Conservation (phyloP, 2,888 invertebrate species). For the Pseudanteris insignis region DNA sequence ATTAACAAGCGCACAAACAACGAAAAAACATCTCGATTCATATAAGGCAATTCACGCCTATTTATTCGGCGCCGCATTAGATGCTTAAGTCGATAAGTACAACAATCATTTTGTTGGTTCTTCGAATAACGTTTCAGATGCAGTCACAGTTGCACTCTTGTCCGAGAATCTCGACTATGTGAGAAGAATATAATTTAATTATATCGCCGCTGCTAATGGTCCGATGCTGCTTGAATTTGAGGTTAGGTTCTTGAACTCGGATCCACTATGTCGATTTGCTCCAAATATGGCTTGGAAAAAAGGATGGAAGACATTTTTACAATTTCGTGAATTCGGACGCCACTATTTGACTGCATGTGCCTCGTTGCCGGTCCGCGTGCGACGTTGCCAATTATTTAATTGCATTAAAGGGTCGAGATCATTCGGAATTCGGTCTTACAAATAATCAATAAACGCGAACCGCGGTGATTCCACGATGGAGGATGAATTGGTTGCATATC, state of each 20-base stretch:
- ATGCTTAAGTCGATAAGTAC: too few species aligned
- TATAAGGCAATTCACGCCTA: too few species aligned
- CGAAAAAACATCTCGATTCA: background rate
- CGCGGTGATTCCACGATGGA: background rate
- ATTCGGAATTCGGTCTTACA: too few species aligned
- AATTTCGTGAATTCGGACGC: slow-evolving; percentile 10
- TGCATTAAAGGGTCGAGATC: too few species aligned
- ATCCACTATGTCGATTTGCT: background rate
- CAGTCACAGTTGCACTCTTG: too few species aligned
- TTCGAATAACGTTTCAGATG: too few species aligned
- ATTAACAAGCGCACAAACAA: background rate
- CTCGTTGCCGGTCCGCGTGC: slow-evolving; percentile 4
- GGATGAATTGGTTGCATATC: slow-evolving; percentile 5
- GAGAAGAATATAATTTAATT: background rate
- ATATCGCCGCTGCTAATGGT: slow-evolving; percentile 5
- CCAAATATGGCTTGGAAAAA: background rate
- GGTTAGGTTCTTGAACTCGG: slow-evolving; percentile 7
- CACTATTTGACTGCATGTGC: background rate
- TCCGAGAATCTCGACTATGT: too few species aligned
- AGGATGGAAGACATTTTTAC: slow-evolving; percentile 7
- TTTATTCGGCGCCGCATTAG: too few species aligned
- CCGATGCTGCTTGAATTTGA: slow-evolving; percentile 1
- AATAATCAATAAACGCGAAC: background rate
- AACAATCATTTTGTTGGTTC: too few species aligned
- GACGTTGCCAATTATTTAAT: slow-evolving; percentile 15